Conservation (phyloP, 2,113 vertebrate genomes). For the Chaenogobius annularis region DNA sequence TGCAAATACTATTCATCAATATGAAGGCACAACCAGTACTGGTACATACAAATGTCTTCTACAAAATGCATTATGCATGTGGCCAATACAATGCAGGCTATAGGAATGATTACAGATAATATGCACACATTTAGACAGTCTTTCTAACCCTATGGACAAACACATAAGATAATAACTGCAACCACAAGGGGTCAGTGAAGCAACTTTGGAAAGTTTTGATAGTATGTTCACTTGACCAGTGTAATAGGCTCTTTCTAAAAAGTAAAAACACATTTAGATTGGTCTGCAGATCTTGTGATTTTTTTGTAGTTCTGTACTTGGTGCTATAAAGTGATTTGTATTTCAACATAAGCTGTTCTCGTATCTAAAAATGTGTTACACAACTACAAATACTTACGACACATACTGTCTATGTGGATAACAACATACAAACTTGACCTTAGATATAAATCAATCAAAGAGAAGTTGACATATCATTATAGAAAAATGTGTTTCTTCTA, state of each 20-base stretch:
- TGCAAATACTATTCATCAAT: conserved; percentile 3
- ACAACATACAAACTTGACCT: too few species aligned
- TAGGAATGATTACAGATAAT: background rate
- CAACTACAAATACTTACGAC: background rate
- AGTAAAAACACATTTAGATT: background rate
- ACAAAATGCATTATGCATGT: background rate
- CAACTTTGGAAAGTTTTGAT: background rate
- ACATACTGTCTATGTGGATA: too few species aligned
- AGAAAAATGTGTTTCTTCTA: background rate
- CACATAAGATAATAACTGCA: background rate
- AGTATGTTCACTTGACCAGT: background rate
- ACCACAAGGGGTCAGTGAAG: conserved; percentile 1
- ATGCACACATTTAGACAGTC: background rate
- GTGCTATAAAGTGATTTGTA: background rate
- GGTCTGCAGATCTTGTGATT: background rate
- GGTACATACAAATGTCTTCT: conserved; percentile 24
- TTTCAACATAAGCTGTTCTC: background rate
- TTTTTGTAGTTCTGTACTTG: background rate
- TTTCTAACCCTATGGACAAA: background rate
- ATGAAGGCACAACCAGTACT: conserved; percentile 32
- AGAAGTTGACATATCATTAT: background rate
- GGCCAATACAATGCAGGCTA: background rate
- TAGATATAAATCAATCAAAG: too few species aligned
- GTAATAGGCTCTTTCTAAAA: background rate
- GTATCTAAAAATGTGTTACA: background rate